phyloP scores from a whole-genome alignment of 23 tunicate species.

The Trididemnum miniatum region DNA sequence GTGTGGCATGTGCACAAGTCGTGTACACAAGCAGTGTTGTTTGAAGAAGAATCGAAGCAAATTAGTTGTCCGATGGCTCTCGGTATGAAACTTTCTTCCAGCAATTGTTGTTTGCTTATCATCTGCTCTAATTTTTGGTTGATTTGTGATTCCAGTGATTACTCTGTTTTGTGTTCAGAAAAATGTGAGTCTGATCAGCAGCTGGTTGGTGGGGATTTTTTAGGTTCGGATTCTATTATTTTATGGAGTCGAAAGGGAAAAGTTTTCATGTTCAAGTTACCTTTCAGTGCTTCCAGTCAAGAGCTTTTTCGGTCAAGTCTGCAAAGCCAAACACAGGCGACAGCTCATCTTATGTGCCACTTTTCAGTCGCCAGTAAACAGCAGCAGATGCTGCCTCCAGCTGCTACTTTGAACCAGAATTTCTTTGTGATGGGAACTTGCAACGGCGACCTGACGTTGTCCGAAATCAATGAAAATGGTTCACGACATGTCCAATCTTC shows the following conservation, averaged over 20 bases:
- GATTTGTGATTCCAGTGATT: constrained; percentile 77
- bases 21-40: constrained; percentile 21
- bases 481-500: not conserved
- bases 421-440: constrained; percentile 50
- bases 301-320: constrained; percentile 38
- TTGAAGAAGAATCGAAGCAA: constrained; percentile 92
- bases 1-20: constrained; percentile 67
- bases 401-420: constrained; percentile 12
- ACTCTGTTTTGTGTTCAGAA: constrained; percentile 58
- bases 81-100: constrained; percentile 6
- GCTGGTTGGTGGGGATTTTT: constrained; percentile 62
- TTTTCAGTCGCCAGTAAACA: constrained; percentile 9
- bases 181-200: constrained; percentile 22
- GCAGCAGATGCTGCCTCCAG: constrained; percentile 54
- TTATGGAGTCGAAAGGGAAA: constrained; percentile 55
- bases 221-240: constrained; percentile 23
- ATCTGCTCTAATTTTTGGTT: constrained; percentile 67
- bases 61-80: constrained; percentile 51
- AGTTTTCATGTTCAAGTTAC: constrained; percentile 41
- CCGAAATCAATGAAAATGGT: not conserved
- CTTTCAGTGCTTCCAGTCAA: constrained; percentile 47
- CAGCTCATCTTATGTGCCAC: not conserved
- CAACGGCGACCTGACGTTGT: constrained; percentile 37
- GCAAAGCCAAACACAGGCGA: not conserved
- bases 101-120: constrained; percentile 33